Evolutionary conservation across 1,140 invertebrate genomes (phyloP), one percentile per base, ranked within the genome.

Genomic region (Paracyclopina nana): DNA sequence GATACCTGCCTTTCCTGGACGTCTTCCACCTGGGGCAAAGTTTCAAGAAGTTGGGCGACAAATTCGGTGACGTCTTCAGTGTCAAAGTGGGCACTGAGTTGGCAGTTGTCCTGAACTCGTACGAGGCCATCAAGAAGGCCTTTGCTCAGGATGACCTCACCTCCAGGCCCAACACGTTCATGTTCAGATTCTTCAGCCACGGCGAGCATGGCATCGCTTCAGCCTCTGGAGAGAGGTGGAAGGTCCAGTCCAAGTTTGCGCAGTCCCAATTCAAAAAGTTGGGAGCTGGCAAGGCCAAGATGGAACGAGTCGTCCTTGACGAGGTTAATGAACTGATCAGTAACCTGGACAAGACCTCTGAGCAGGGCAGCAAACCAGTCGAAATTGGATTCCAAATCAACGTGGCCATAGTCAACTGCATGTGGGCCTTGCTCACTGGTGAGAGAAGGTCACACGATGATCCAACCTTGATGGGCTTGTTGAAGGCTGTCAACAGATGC

Each of bases 101-200:
- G 14, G 49, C 29, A 4, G 49, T 50, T 44, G 49, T 50, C 4
- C 34, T 50, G 6, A 50, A 50, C 49, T 14, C 9, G n/a, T 43
- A 20, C 16, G 31, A 50, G 31, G 3, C 31, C 14, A 50, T 50
- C 49, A 50, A 50, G 49, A 20, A 16, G 4, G 49, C 38, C 12
- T 50, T 50, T 22, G 22, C n/a, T 6, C 12, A 30, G 18, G 9
- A 29, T 12, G 49, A 50, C 12, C 30, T 50, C 5, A 20, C 14
- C 31, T 20, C 16, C 18, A 16, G 49, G 5, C 49, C 49, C 20
- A 27, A 45, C 43, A 45, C 43, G 24, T 45, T 45, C 43, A 45
- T 45, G 43, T 45, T 45, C 43, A 14, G 43, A 24, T 45, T 24
- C 25, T 45, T 45, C 25, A 45, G 43, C 43, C 43, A 24, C n/a